Percentiles rank a stretch among this genome's conserved stretches.
Conservation (phyloP, 2,888 invertebrate genomes). For the Caenorhabditis virilis region DNA sequence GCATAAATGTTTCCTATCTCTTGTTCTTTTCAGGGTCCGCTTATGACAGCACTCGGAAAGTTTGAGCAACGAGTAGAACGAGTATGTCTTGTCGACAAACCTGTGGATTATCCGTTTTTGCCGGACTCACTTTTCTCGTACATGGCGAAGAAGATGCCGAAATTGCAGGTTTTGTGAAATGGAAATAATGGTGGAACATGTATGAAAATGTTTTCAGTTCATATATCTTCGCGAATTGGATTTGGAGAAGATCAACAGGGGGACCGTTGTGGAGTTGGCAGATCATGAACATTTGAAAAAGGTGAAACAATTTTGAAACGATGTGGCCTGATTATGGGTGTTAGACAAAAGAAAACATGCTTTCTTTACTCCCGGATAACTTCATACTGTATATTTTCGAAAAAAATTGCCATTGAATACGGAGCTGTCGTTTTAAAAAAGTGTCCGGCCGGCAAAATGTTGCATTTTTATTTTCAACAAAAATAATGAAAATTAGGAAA, state of each 20-base stretch:
- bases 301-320: slow-evolving; percentile 33
- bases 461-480: no score
- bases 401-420: no score
- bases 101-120: slow-evolving; percentile 68
- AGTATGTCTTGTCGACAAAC: slow-evolving; percentile 68
- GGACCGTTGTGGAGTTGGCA: slow-evolving; percentile 65
- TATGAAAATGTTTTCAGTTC: slow-evolving; percentile 64
- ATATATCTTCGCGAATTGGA: slow-evolving; percentile 68
- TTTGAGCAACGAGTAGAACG: slow-evolving; percentile 65
- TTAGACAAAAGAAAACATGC: slow-evolving; percentile 28
- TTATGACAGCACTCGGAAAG: slow-evolving; percentile 59
- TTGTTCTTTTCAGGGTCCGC: slow-evolving; percentile 58
- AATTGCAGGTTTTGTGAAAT: slow-evolving; percentile 57
- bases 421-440: no score
- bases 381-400: no score
- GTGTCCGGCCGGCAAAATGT: no score
- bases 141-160: slow-evolving; percentile 63
- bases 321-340: neutral
- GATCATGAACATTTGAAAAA: slow-evolving; percentile 64
- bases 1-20: no score
- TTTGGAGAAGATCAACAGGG: slow-evolving; percentile 67
- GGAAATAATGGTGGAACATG: no score
- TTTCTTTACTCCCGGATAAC: no score
- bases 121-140: slow-evolving; percentile 67
- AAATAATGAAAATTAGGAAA: no score